These are phyloP conservation scores for Ormyrus thymus DNA, from an alignment of 2,888 invertebrate species.

Conservation along the genomic window DNA sequence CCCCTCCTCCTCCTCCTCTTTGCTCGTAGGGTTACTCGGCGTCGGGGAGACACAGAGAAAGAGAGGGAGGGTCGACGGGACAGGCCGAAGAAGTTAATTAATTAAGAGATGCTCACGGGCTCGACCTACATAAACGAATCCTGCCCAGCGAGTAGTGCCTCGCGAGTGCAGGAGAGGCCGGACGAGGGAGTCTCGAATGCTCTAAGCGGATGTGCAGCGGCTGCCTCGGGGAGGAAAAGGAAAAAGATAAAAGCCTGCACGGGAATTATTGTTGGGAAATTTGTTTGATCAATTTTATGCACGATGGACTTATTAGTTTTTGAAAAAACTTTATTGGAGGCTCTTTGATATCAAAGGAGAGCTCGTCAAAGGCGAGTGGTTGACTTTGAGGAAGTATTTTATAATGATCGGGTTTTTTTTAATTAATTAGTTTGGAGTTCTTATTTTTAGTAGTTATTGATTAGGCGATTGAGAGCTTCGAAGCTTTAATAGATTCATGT, in stretches of 20 bases:
- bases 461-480: too few relatives aligned
- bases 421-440: too few relatives aligned
- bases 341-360: too few relatives aligned
- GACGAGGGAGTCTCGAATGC: neutral
- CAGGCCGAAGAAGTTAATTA: constrained; percentile 59
- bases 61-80: constrained; percentile 11
- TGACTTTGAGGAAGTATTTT: too few relatives aligned
- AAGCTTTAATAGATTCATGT: too few relatives aligned
- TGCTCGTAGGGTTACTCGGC: neutral
- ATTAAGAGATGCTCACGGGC: constrained; percentile 58
- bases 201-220: neutral
- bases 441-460: too few relatives aligned
- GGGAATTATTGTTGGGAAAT: too few relatives aligned
- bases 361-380: too few relatives aligned
- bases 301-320: neutral
- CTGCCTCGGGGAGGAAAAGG: neutral
- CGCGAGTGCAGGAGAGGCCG: neutral
- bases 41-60: neutral
- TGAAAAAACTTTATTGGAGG: too few relatives aligned
- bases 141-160: constrained; percentile 7
- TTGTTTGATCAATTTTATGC: too few relatives aligned
- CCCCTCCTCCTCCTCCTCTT: neutral
- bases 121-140: constrained; percentile 56
- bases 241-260: neutral
- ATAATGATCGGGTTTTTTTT: too few relatives aligned